These are phyloP conservation scores for Brachionus calyciflorus DNA, from an alignment of 1,140 invertebrate species.

Conservation along the genomic window DNA sequence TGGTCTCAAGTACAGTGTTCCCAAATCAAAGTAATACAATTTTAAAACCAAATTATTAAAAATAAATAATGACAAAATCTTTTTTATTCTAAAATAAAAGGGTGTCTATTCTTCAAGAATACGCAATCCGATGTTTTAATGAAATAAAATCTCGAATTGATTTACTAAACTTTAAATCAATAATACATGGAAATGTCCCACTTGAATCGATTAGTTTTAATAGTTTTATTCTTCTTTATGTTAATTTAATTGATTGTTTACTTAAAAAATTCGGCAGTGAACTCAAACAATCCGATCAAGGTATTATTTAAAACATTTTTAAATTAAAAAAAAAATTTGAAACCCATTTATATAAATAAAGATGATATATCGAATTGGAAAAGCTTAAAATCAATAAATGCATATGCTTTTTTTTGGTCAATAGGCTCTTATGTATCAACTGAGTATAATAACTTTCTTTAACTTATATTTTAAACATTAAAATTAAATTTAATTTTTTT, in stretches of 20 bases:
- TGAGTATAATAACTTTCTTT: neutral
- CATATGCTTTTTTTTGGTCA: constrained; percentile 44
- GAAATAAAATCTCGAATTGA: neutral
- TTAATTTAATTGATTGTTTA: constrained; percentile 35
- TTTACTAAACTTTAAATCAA: neutral
- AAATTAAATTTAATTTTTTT: neutral
- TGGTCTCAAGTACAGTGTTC: constrained; percentile 13
- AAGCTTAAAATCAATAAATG: neutral
- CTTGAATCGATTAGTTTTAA: neutral
- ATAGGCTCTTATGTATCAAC: neutral
- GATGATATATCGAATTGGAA: constrained; percentile 40
- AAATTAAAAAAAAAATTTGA: neutral
- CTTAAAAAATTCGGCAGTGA: constrained; percentile 19
- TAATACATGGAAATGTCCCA: constrained; percentile 13
- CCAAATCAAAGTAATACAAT: constrained; percentile 21
- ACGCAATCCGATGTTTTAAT: neutral
- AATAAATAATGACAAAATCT: no score
- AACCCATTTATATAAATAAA: neutral
- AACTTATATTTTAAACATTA: neutral
- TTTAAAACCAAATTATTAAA: no score
- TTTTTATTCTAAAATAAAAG: neutral
- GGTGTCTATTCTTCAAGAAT: constrained; percentile 20
- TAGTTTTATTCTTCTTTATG: constrained; percentile 32
- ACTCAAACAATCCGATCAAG: neutral
- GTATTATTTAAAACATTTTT: neutral